Evolutionary conservation across 2,888 invertebrate species (phyloP), one percentile per base, ranked within the genome.

Genomic region (Aleiodes alternator): DNA sequence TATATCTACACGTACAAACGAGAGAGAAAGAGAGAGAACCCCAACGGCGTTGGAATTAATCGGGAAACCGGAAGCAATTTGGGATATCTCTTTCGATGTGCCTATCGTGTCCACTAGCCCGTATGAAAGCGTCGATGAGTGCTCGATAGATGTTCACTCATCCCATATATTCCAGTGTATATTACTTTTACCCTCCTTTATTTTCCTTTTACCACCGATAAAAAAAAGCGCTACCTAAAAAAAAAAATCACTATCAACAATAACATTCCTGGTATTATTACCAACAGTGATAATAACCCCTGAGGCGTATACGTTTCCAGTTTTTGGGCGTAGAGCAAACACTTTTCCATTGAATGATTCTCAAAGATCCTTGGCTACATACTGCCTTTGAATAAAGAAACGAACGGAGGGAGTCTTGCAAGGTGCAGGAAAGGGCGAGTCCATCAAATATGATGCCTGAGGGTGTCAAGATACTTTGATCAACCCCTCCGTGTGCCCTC

Each of bases 391-490:
- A 76, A 59, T 70, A 78, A 50, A 59, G 72, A 76, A 76, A 23
- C 23, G 23, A 69, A 34, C 2, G 34, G 79, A 23, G 77, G 81
- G 76, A 68, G 76, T 76, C 70, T 43, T 81, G 34, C 16, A 55
- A 57, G 64, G 55, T 66, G 61, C 69, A 51, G 73, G 43, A 69
- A 79, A 78, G 76, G 78, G 78, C 81, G 79, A 80, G 80, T 81
- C 82, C 85, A 86, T 86, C 85, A 85, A 86, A 86, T 87, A 87
- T 86, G 84, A 83, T 84, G 86, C 87, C 86, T 78, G 83, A 79
- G 87, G 87, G 87, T 87, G 87, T 85, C 84, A 86, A 85, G 84
- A 84, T 86, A 86, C 87, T 87, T 87, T 87, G 87, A 87, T 87
- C 87, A 85, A 82, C 82, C 84, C 43, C 81, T 80, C 80, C 82